Evolutionary conservation across 1,140 invertebrate species (phyloP), one percentile per base, ranked within the genome.

Genomic region (Megalonaias nervosa): DNA sequence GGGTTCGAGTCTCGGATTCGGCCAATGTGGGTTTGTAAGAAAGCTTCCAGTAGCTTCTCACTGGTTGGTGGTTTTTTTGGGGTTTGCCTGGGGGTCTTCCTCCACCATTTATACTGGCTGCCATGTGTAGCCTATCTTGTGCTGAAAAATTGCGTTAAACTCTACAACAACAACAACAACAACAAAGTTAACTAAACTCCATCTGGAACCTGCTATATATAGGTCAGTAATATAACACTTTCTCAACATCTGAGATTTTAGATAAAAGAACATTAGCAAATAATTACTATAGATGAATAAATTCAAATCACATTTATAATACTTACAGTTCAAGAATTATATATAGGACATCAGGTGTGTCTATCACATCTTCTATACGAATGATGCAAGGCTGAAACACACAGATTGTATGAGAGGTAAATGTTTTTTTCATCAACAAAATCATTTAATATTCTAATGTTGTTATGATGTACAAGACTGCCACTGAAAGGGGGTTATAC

Each of bases 301-400:
- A 31, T 31, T 31, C 26, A 31, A 31, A 31, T 31, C 26, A 31
- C 26, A 31, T 31, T 31, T 31, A 31, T 31, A 71, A 67, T 71
- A 90, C 89, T 91, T 84, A 92, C 88, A 96, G 92, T 89, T 97
- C 96, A 67, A 98, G 89, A 17, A 97, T 91, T 81, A 98, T 95
- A 85, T 93, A 97, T 11, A 97, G 93, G 9, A 93, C 93, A 6
- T 94, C 93, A 1, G 91, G 90, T 0, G 93, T 94, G 79, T 97
- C 95, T 75, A 95, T 92, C 23, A 96, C 94, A 86, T 97, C 95
- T 87, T 95, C 93, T 87, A 96, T 94, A 67, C 92, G 91, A 57
- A 97, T 94, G 79, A 96, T 93, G 89, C 93, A 95, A 4, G 95
- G 95, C 94, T 96, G 91, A 60, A 90, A 89, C 71, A 67, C 16